phyloP scores from a whole-genome alignment of 2,113 vertebrate species.

The Murina feae region DNA sequence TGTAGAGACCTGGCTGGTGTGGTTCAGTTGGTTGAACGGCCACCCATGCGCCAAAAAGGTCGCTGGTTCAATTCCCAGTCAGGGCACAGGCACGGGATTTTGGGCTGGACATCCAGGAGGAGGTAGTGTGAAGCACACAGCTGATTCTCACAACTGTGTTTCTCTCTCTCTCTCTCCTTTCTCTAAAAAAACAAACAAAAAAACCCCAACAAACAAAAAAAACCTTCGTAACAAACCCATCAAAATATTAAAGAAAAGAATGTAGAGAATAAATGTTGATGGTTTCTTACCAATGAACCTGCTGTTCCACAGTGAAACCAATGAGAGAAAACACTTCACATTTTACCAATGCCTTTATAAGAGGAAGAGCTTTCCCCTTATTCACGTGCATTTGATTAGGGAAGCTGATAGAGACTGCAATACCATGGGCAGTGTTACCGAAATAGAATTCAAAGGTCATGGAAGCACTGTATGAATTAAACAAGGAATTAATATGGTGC shows the following conservation, averaged over 20 bases:
- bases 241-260: background rate
- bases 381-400: slow-evolving; percentile 85
- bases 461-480: background rate
- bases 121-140: background rate
- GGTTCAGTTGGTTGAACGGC: background rate
- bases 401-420: slow-evolving; percentile 84
- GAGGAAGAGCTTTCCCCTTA: slow-evolving; percentile 78
- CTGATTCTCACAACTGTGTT: too few relatives aligned
- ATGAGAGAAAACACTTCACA: background rate
- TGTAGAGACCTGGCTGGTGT: background rate
- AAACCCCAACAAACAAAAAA: too few relatives aligned
- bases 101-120: too few relatives aligned
- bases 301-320: background rate
- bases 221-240: too few relatives aligned
- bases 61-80: background rate
- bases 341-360: slow-evolving; percentile 83
- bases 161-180: background rate
- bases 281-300: background rate
- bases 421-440: slow-evolving; percentile 83
- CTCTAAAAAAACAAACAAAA: too few relatives aligned
- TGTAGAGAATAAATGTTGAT: background rate
- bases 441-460: background rate
- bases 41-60: background rate
- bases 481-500: background rate
- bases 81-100: background rate